Conservation (phyloP, 2,113 vertebrate species). For the Cairina moschata region DNA sequence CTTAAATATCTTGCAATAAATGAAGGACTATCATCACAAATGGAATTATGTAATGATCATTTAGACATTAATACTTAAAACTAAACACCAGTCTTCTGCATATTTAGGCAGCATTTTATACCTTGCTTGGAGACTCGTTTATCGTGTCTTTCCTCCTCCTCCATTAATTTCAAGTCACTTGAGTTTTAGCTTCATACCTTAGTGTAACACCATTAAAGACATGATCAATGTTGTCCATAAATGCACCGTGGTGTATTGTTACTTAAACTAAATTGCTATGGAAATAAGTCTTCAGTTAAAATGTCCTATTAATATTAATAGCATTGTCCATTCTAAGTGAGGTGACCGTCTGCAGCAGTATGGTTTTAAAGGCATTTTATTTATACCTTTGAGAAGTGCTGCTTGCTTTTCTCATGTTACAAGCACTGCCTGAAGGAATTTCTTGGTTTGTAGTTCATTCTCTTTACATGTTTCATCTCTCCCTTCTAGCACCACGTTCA, state of each 20-base stretch:
- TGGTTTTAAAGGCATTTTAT: neutral
- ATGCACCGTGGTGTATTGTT: neutral
- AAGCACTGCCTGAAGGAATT: neutral
- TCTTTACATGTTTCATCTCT: neutral
- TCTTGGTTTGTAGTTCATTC: neutral
- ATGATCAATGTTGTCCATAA: neutral
- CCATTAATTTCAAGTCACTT: neutral
- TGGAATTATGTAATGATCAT: neutral
- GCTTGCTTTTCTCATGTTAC: neutral
- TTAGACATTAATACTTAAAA: neutral
- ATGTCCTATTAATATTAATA: neutral
- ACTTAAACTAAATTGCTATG: neutral
- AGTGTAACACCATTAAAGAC: neutral
- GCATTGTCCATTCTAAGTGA: neutral
- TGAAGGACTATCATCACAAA: neutral
- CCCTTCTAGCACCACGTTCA: neutral
- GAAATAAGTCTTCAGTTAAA: neutral
- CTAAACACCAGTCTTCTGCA: too few species aligned
- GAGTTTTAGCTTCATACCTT: neutral
- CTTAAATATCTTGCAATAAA: neutral
- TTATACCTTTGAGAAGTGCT: neutral
- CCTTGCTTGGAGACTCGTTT: neutral
- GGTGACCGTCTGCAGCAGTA: neutral
- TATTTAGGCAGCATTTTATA: neutral
- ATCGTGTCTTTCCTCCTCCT: neutral